A percentile compares a stretch with the other conserved stretches of the same genome.
Evolutionary conservation across 2,113 vertebrate species (phyloP).

Genomic region (Malaclemys terrapin): DNA sequence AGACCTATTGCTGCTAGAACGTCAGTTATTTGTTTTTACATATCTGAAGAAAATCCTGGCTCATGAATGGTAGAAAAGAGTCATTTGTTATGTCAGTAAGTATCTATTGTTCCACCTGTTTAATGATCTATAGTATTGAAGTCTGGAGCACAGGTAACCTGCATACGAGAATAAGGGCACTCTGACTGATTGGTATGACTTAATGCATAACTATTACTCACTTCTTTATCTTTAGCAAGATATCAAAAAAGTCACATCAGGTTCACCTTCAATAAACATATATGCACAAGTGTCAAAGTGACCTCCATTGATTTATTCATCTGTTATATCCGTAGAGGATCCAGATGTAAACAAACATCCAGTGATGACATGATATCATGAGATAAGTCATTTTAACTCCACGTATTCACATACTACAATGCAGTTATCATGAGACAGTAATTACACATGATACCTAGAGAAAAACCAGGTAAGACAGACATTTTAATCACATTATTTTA

Average conservation of each 20-base stretch:
- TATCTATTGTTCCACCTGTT: neutral
- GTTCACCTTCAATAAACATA: constrained; percentile 5
- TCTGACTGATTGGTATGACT: neutral
- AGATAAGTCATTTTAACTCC: neutral
- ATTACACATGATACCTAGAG: neutral
- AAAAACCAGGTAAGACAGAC: neutral
- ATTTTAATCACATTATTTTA: neutral
- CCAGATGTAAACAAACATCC: neutral
- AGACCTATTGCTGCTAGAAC: neutral
- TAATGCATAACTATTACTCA: neutral
- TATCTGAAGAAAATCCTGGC: neutral
- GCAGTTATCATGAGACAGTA: neutral
- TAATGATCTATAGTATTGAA: neutral
- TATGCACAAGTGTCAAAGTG: neutral
- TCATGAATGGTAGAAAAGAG: neutral
- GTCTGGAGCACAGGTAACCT: neutral
- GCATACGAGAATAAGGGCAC: neutral
- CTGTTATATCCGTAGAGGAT: neutral
- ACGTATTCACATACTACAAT: neutral
- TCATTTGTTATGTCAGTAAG: neutral
- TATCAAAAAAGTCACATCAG: neutral
- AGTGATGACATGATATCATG: neutral
- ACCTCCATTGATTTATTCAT: neutral
- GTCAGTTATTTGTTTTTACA: neutral
- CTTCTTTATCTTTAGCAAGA: constrained; percentile 2